Percentiles rank a stretch among this genome's conserved stretches.
Conservation (phyloP, 2,113 vertebrate species). For the Amblyornis subalaris region DNA sequence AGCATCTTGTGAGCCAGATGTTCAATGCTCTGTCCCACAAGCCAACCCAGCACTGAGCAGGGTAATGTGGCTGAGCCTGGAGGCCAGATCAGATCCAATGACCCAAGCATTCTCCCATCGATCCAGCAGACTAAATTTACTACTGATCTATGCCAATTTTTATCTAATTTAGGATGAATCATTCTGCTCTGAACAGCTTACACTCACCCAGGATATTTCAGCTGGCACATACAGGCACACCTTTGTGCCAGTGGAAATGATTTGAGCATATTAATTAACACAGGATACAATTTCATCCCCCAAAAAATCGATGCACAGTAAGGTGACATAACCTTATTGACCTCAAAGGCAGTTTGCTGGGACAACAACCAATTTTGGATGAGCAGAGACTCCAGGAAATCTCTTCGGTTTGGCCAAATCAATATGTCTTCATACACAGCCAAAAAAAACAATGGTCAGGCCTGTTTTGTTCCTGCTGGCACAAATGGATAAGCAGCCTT, state of each 20-base stretch:
- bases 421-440: not conserved
- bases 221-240: not conserved
- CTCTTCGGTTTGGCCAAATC: not conserved
- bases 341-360: not conserved
- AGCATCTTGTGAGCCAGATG: not conserved
- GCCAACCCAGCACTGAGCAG: not conserved
- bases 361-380: not conserved
- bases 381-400: not conserved
- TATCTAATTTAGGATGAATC: not conserved
- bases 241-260: not conserved
- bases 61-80: not conserved
- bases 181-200: not conserved
- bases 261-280: not conserved
- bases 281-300: not conserved
- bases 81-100: not conserved
- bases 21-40: not conserved
- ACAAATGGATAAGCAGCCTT: not conserved
- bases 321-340: not conserved
- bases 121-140: not conserved
- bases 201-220: not conserved
- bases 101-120: not conserved
- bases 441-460: not conserved
- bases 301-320: not conserved
- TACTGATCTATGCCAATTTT: not conserved
- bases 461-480: not conserved